Base-by-base conservation (phyloP, 2,797 vertebrate species). In the Otolemur crassicaudatus region DNA sequence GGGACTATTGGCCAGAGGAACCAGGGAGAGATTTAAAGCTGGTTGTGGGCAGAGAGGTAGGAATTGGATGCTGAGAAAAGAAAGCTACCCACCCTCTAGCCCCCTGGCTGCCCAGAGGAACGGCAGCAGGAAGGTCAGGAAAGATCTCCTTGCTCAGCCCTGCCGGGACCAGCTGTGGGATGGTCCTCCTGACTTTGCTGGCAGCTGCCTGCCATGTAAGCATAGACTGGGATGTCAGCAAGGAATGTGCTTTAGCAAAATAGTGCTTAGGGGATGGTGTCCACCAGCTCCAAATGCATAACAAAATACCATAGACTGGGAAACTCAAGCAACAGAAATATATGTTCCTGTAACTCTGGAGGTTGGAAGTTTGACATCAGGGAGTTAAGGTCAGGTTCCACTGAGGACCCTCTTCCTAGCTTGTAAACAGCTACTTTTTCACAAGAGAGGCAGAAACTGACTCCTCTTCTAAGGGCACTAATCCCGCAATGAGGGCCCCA, bases 101-200 rank as follows among this genome's bases (percentile, higher is more conserved):
- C 10, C 1, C 31, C 16, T 0, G 12, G 0, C 8, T 0, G 13
- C 29, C 1, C 2, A 3, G 3, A 23, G 23, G 37, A 19, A 22
- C 5, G 27, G 31, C 1, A 0, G 13, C 0, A 34, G 25, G 0
- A 5, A 14, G 0, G 2, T 40, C 4, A 1, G 43, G 0, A 1
- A 1, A 37, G 0, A 0, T 37, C 17, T 67, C 1, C 63, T 20
- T 17, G 37, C 17, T 56, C 10, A 4, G 6, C 25, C 56, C 56
- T 34, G 31, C 58, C 10, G 3, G 0, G 34, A 29, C 72, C 60
- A 49, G 81, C 65, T 1, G 4, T 0, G 13, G 10, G 58, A 61
- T 17, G 46, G 19, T 29, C 60, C 13, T 34, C 1, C 19, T 10
- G 14, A 3, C 53, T 8, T 20, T 0, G 0, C 73, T 34, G 37